phyloP scores from a whole-genome alignment of 2,797 vertebrate species.

The Pangasius djambal region DNA sequence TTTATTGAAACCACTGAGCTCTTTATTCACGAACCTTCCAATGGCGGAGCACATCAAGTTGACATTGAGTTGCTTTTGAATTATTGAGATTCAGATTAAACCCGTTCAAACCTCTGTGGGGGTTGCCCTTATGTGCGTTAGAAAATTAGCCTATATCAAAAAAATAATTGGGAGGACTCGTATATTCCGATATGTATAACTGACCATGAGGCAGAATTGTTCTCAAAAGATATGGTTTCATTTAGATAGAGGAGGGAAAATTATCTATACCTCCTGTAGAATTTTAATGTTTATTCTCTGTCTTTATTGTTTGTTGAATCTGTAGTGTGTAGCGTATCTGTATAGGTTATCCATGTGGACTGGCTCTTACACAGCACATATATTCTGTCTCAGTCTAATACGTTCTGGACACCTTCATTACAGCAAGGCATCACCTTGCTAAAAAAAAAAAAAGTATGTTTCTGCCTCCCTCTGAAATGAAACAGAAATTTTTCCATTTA shows the following conservation, averaged over 20 bases:
- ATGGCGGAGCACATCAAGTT: neutral
- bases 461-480: conserved; percentile 42
- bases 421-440: conserved; percentile 36
- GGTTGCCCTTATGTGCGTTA: neutral
- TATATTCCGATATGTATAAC: neutral
- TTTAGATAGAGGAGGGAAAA: neutral
- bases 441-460: conserved; percentile 34
- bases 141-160: neutral
- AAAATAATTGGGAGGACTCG: neutral
- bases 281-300: neutral
- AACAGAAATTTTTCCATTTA: conserved; percentile 61
- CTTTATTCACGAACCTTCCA: neutral
- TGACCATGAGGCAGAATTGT: neutral
- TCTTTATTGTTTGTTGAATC: conserved; percentile 39
- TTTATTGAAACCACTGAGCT: neutral
- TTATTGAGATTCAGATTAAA: neutral
- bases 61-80: neutral
- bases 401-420: conserved; percentile 53
- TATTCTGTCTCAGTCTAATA: conserved; percentile 47
- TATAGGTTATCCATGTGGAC: conserved; percentile 33
- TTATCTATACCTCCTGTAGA: neutral
- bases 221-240: neutral
- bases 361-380: conserved; percentile 25
- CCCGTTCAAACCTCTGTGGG: neutral
- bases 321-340: conserved; percentile 14